Evolutionary conservation across 1,140 invertebrate genomes (phyloP), one percentile per base, ranked within the genome.

Genomic region (Ostrea denselamellosa): DNA sequence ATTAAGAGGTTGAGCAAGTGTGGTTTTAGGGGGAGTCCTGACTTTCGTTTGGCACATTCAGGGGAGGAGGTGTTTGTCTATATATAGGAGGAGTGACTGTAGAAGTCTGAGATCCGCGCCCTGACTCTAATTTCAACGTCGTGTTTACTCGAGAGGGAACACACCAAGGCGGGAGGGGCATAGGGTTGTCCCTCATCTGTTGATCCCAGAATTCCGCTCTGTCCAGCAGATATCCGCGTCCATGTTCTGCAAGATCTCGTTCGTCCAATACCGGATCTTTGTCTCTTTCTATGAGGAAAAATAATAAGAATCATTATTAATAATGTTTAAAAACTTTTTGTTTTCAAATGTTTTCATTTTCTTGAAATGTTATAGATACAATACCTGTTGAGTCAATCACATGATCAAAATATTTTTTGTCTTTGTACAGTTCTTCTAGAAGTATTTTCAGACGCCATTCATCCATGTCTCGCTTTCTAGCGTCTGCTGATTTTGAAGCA

Each of bases 401-500:
- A 34, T 86, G 88, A 56, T 91, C 90, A 82, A 91, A 90, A 65
- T 91, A 91, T 58, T 91, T 90, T 85, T 91, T 91, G 85, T 91
- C 90, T 83, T 86, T 85, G 54, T 91, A 91, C 62, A 91, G 52
- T 86, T 91, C 90, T 34, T 91, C 90, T 54, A 91, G 85, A 58
- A 91, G 85, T 68, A 88, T 85, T 54, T 62, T 84, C 3, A 91
- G 68, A 51, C 89, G 53, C 56, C 85, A 68, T 52, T 89, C 90
- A 51, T 91, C 88, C n/a, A 90, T 85, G 10, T 86, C 53, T 51
- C 85, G 68, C 56, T 86, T 87, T 8, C 17, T 44, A 28, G 68
- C 84, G 22, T 86, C 86, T 8, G 89, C 89, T 58, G 89, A 89
- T 83, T 87, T 87, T n/a, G 89, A 81, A n/a, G 62, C 84, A 52